A percentile compares a stretch with the other conserved stretches of the same genome.
These are phyloP conservation scores for Eulemur albifrons DNA, from an alignment of 2,797 vertebrate genomes.

Conservation along the genomic window DNA sequence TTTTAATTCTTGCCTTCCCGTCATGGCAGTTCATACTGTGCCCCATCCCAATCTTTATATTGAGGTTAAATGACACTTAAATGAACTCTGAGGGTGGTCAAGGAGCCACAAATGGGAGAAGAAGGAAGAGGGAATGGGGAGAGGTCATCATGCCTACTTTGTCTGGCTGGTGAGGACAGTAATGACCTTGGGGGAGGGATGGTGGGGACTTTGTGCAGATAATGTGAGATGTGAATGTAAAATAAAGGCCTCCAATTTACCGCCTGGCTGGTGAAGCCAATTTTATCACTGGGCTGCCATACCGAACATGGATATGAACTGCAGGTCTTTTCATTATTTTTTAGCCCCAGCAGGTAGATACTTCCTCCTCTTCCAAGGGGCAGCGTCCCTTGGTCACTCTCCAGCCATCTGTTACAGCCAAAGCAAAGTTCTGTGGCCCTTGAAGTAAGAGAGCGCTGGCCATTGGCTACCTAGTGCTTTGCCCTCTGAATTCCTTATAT, in stretches of 20 bases:
- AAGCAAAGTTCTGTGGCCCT: neutral
- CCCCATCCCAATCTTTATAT: neutral
- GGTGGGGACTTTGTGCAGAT: neutral
- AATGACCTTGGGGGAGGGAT: no score
- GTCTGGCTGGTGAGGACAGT: neutral
- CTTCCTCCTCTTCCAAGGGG: neutral
- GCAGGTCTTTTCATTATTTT: neutral
- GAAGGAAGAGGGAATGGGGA: neutral
- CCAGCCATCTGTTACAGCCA: neutral
- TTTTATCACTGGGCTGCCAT: neutral
- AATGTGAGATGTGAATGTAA: neutral
- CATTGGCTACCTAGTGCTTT: neutral
- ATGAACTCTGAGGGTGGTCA: neutral
- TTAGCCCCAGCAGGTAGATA: neutral
- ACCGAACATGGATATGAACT: neutral
- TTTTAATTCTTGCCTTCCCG: neutral
- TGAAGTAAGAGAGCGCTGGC: no score
- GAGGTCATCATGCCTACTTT: neutral
- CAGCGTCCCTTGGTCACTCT: neutral
- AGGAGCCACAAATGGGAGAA: neutral
- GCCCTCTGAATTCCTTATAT: neutral
- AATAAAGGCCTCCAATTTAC: neutral
- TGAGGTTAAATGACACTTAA: neutral
- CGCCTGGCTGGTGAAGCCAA: neutral
- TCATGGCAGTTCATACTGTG: neutral